Evolutionary conservation across 2,113 vertebrate genomes (phyloP), one percentile per base, ranked within the genome.

Genomic region (Myiagra hebetior): DNA sequence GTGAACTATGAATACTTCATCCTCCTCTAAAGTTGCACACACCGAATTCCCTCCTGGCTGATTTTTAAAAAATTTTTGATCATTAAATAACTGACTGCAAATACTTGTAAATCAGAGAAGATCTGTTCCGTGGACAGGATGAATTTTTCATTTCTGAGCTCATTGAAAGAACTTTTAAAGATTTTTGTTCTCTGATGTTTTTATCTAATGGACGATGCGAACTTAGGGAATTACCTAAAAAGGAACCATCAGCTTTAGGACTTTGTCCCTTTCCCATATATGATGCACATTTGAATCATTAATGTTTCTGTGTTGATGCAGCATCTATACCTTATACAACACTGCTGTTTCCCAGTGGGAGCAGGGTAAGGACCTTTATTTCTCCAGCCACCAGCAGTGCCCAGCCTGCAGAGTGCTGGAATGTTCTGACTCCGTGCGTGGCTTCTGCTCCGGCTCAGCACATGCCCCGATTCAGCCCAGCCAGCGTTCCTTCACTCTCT

Each of bases 341-440:
- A 10, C 4, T 15, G 55, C 21, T 56, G 33, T 37, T 77, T 63
- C 47, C 82, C 68, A 20, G 0, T 3, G 47, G 50, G 70, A 13
- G 11, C 67, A 33, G 35, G 26, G 11, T 1, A 9, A 75, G 44
- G 70, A 44, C 7, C 5, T 64, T 39, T 6, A 0, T 46, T 7
- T 0, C 11, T 53, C 3, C 62, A 23, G 69, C 31, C 13, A 6
- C 19, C 63, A n/a, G 91, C 42, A 2, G n/a, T 39, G 5, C 60
- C 18, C 35, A 33, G 37, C 13, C 77, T 15, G 68, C 33, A 9
- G 74, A 46, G 65, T 4, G 37, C 35, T 2, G 3, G n/a, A 6
- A 8, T 28, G 75, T 83, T 79, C 35, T 4, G 7, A 8, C 33
- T 4, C 57, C 5, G 7, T 0, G 1, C 3, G 3, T 18, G 7